phyloP scores from a whole-genome alignment of 53 echinoderm and acorn worm species.

The Paracentrotus lividus region DNA sequence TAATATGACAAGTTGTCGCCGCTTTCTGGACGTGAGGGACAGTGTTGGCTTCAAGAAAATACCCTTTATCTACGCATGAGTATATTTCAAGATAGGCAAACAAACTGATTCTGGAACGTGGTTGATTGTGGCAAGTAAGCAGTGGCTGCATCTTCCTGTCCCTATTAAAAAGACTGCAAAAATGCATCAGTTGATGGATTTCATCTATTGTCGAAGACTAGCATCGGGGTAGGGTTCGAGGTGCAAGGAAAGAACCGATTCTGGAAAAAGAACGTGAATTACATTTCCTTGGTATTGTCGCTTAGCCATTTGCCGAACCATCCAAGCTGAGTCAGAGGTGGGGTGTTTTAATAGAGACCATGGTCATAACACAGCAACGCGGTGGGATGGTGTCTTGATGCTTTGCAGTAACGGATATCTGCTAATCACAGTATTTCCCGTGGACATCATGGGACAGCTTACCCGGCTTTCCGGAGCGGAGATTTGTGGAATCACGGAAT shows the following conservation, averaged over 20 bases:
- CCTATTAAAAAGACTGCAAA: no score
- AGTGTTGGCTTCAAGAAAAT: not conserved
- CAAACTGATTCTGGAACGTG: not conserved
- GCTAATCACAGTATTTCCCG: slow-evolving; percentile 77
- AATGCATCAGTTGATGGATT: not conserved
- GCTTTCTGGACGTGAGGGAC: not conserved
- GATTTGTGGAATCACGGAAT: slow-evolving; percentile 93
- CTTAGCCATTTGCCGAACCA: slow-evolving; percentile 89
- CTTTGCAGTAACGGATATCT: slow-evolving; percentile 75
- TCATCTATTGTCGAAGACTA: slow-evolving; percentile 57
- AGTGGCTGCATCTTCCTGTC: not conserved
- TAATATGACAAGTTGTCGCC: not conserved
- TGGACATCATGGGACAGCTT: slow-evolving; percentile 77
- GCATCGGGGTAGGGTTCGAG: slow-evolving; percentile 80
- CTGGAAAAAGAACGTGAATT: slow-evolving; percentile 60
- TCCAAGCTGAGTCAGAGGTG: slow-evolving; percentile 79
- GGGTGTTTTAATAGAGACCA: no score
- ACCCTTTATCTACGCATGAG: not conserved
- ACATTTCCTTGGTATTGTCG: slow-evolving; percentile 90
- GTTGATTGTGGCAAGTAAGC: not conserved
- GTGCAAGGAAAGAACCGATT: slow-evolving; percentile 77
- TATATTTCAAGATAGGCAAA: slow-evolving; percentile 12
- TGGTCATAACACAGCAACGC: slow-evolving; percentile 66
- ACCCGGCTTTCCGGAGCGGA: slow-evolving; percentile 82
- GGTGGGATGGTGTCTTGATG: slow-evolving; percentile 78